These are phyloP conservation scores for Clarias pachynema DNA, from an alignment of 2,797 vertebrate genomes.

Conservation along the genomic window DNA sequence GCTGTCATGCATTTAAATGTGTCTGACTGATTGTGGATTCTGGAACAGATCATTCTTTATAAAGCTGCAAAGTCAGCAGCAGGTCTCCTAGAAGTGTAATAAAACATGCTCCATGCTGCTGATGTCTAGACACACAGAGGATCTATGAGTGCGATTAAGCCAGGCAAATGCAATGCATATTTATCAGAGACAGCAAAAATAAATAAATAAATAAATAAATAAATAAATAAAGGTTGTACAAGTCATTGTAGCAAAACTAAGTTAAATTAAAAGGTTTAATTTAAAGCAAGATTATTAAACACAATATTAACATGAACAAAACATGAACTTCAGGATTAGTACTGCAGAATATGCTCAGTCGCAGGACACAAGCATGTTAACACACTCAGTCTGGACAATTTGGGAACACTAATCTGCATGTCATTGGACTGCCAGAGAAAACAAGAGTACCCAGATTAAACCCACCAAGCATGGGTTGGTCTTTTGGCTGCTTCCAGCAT, in stretches of 20 bases:
- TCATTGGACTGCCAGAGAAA: no score
- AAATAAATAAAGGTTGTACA: not conserved
- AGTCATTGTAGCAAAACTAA: not conserved
- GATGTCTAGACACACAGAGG: slow-evolving; percentile 20
- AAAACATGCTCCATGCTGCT: slow-evolving; percentile 48
- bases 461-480: no score
- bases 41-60: slow-evolving; percentile 26
- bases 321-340: not conserved
- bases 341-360: not conserved
- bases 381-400: no score
- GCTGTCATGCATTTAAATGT: slow-evolving; percentile 4
- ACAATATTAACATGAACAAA: not conserved
- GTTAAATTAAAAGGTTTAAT: no score
- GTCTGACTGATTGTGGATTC: slow-evolving; percentile 34
- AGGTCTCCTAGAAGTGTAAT: slow-evolving; percentile 35
- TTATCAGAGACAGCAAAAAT: not conserved
- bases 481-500: no score
- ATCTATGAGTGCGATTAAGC: slow-evolving; percentile 7
- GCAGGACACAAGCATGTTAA: no score
- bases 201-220: not conserved
- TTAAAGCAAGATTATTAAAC: not conserved
- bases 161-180: not conserved
- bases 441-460: no score
- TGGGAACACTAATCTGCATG: no score
- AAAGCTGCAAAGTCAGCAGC: slow-evolving; percentile 50